Evolutionary conservation across 2,888 invertebrate species (phyloP).

Genomic region (Thalpophila matura): DNA sequence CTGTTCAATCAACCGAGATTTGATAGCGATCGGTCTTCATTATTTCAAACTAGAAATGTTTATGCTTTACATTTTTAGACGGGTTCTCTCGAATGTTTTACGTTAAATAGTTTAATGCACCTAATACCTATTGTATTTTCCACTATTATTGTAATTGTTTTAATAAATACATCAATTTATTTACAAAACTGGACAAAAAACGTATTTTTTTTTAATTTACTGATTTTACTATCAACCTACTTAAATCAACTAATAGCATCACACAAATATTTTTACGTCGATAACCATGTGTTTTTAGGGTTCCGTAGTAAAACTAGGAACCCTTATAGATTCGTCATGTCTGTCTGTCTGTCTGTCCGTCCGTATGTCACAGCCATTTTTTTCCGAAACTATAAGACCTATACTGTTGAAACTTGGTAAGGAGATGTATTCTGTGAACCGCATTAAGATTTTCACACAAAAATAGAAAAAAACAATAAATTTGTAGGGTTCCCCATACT

Average conservation of each 20-base stretch:
- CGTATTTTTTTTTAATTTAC: not conserved
- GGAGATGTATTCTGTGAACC: too few relatives aligned
- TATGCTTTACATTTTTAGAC: conserved; percentile 57
- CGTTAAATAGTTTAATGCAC: conserved; percentile 45
- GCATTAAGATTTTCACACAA: too few relatives aligned
- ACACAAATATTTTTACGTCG: not conserved
- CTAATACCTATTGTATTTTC: too few relatives aligned
- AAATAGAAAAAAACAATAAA: too few relatives aligned
- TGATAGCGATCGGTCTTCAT: conserved; percentile 60
- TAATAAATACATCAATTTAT: too few relatives aligned
- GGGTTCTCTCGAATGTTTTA: conserved; percentile 32
- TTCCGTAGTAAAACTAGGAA: too few relatives aligned
- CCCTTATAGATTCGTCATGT: too few relatives aligned
- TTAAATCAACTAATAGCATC: not conserved
- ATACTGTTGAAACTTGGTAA: too few relatives aligned
- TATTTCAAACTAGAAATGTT: conserved; percentile 57
- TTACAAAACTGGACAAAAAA: conserved; percentile 4
- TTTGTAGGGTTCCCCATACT: too few relatives aligned
- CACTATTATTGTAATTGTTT: conserved; percentile 12
- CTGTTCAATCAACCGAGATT: conserved; percentile 47
- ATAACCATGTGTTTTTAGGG: not conserved
- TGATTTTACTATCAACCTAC: not conserved
- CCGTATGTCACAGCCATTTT: too few relatives aligned
- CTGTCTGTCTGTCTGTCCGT: too few relatives aligned
- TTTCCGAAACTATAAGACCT: too few relatives aligned